Base-by-base conservation (phyloP, 2,113 vertebrate species). In the Aplodontia rufa region DNA sequence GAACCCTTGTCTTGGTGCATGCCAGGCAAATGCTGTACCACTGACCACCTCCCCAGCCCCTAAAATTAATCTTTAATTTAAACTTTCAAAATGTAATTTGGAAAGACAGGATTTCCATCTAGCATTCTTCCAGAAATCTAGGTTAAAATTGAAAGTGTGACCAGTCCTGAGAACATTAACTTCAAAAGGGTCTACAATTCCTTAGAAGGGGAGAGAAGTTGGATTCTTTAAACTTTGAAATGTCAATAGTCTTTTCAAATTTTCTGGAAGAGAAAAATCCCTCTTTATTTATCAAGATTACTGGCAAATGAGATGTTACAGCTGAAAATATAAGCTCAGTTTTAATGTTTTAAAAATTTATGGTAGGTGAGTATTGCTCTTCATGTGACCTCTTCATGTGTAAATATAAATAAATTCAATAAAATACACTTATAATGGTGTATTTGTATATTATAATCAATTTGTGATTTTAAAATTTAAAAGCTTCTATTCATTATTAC, bases 321-420 rank as follows among this genome's bases (percentile, higher is more conserved):
- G 49, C 85, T 51, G 16, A 71, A 92, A 81, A 87, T 19, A n/a
- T n/a, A 83, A 87, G 20, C 55, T 87, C 4, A 64, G 1, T 51
- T 84, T 71, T 75, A 90, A 92, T 87, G 42, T 66, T 87, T 91
- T 89, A 95, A 86, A 22, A n/a, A 74, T 91, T 85, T 22, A 60
- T 53, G 79, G 49, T 71, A 94, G 26, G 4, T 86, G 40, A 69
- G 28, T 51, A 47, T 62, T 49, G 2, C 72, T 64, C 28, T 24
- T 83, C 17, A 87, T 74, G 71, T 45, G 79, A 92, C 53, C 9
- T 78, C n/a, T 62, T 93, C 8, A 76, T 94, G 62, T 68, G 35
- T 20, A 87, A 90, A 68, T 68, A 14, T 69, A 51, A 95, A 64
- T 75, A 14, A 87, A 83, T 91, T 90, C 66, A 93, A 24, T 47